Evolutionary conservation across 2,888 invertebrate species (phyloP).

Genomic region (Acanthococcus lagerstroemiae): DNA sequence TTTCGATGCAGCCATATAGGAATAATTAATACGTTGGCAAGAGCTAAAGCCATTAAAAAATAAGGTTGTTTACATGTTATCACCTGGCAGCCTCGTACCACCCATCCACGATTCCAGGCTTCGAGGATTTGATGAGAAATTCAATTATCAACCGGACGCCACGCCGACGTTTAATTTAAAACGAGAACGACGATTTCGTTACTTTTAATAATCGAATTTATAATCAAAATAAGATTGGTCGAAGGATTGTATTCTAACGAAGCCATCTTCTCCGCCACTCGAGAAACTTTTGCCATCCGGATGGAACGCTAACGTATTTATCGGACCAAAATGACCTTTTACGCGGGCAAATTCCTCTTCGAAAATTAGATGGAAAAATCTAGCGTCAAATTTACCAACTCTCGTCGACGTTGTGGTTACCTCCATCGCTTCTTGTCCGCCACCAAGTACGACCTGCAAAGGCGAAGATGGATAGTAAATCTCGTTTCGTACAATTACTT

Average conservation of each 20-base stretch:
- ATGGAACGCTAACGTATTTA: slow-evolving; percentile 95
- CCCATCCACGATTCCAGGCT: too few species aligned
- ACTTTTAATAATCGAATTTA: slow-evolving; percentile 74
- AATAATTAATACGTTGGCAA: too few species aligned
- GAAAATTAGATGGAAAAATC: slow-evolving; percentile 87
- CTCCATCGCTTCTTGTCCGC: slow-evolving; percentile 99
- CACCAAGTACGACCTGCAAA: slow-evolving; percentile 73
- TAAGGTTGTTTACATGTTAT: too few species aligned
- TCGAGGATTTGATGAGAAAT: too few species aligned
- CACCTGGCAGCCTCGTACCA: too few species aligned
- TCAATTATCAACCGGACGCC: too few species aligned
- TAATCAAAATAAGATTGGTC: slow-evolving; percentile 95
- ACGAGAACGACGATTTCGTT: too few species aligned
- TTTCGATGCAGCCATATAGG: too few species aligned
- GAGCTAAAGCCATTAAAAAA: too few species aligned
- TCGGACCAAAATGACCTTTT: slow-evolving; percentile 99
- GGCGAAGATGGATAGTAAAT: neutral
- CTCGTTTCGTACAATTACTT: too few species aligned
- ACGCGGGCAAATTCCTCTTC: slow-evolving; percentile 94
- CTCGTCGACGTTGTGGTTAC: slow-evolving; percentile 90
- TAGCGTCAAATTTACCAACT: slow-evolving; percentile 93
- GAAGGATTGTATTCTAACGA: slow-evolving; percentile 88
- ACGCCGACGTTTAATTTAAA: too few species aligned
- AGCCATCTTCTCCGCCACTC: slow-evolving; percentile 98
- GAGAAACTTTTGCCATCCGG: slow-evolving; percentile 95